phyloP scores from a whole-genome alignment of 2,797 vertebrate species.

The Sebastes steindachneri region DNA sequence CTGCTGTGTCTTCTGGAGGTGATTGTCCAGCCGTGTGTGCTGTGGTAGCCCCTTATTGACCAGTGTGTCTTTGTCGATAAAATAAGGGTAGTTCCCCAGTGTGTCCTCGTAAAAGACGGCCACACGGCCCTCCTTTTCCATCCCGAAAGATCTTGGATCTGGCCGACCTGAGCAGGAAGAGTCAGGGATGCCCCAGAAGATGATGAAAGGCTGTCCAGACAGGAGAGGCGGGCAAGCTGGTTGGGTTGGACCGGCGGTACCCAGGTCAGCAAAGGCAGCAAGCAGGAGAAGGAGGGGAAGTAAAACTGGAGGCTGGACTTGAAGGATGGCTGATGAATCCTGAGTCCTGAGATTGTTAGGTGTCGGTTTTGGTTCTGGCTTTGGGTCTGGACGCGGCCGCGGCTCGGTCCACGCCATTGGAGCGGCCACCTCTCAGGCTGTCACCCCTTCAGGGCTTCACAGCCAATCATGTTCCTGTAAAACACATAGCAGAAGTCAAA shows the following conservation, averaged over 20 bases:
- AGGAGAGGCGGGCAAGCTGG: constrained; percentile 80
- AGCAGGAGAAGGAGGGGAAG: constrained; percentile 56
- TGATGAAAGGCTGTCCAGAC: constrained; percentile 83
- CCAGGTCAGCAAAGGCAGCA: constrained; percentile 43
- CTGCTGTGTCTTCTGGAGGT: constrained; percentile 80
- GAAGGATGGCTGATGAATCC: neutral
- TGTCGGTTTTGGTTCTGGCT: constrained; percentile 6
- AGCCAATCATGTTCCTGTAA: constrained; percentile 73
- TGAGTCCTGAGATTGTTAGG: constrained; percentile 15
- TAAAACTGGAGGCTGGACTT: constrained; percentile 16
- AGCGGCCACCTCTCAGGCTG: constrained; percentile 53
- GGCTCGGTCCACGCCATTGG: constrained; percentile 72
- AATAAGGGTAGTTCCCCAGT: constrained; percentile 84
- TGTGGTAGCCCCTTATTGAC: constrained; percentile 84
- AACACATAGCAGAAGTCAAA: constrained; percentile 19
- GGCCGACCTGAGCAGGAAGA: constrained; percentile 75
- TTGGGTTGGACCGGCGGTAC: constrained; percentile 56
- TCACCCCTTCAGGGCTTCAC: constrained; percentile 55
- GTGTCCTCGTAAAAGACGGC: constrained; percentile 82
- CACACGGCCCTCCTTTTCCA: constrained; percentile 80
- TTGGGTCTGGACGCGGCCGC: constrained; percentile 29
- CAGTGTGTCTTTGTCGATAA: constrained; percentile 70
- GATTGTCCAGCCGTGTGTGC: constrained; percentile 79
- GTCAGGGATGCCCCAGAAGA: constrained; percentile 84
- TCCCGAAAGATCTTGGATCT: constrained; percentile 75